phyloP scores from a whole-genome alignment of 1,140 invertebrate species.

The Drosophila santomea region DNA sequence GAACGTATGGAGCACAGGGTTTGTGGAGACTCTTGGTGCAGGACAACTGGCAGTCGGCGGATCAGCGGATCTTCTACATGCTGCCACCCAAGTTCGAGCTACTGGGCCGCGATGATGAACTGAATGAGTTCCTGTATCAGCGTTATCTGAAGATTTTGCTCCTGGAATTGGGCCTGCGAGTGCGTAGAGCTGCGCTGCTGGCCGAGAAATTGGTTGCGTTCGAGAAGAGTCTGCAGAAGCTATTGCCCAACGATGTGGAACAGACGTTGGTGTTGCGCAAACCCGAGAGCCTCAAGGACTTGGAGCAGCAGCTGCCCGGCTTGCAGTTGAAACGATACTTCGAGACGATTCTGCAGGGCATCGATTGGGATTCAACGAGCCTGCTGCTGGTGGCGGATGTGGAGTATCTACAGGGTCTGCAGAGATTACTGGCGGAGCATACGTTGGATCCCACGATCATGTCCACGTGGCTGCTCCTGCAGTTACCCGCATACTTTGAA shows the following conservation, averaged over 20 bases:
- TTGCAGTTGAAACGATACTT: constrained; percentile 61
- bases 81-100: constrained; percentile 61
- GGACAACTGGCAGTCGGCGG: constrained; percentile 72
- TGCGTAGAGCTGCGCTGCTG: constrained; percentile 46
- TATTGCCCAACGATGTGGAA: constrained; percentile 17
- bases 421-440: constrained; percentile 18
- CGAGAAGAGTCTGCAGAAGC: constrained; percentile 40
- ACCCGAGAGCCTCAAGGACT: constrained; percentile 51
- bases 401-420: constrained; percentile 49
- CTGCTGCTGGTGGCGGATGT: constrained; percentile 67
- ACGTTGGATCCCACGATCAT: constrained; percentile 25
- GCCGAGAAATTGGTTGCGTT: constrained; percentile 60
- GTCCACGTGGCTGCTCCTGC: constrained; percentile 68
- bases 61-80: constrained; percentile 70
- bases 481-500: constrained; percentile 68
- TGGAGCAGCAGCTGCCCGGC: constrained; percentile 48
- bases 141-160: constrained; percentile 71
- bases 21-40: constrained; percentile 62
- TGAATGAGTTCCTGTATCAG: constrained; percentile 60
- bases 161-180: constrained; percentile 64
- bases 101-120: constrained; percentile 20
- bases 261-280: constrained; percentile 48
- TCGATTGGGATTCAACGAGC: constrained; percentile 12
- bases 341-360: constrained; percentile 28
- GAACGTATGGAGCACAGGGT: constrained; percentile 60